Base-by-base conservation (phyloP, 2,113 vertebrate genomes). In the Etia nguti region DNA sequence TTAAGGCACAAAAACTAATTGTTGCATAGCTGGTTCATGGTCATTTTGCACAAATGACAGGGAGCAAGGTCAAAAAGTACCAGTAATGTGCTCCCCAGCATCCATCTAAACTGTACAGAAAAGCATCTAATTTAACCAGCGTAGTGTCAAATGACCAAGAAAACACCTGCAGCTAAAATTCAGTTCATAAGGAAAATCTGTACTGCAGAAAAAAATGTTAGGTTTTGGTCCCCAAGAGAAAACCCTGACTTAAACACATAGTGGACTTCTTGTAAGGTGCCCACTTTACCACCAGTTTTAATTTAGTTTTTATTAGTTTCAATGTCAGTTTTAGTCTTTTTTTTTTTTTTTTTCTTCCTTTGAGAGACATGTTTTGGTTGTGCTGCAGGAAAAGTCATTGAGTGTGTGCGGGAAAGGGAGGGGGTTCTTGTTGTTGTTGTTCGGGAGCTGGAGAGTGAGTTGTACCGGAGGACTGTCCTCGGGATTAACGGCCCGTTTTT, bases 141-240 rank as follows among this genome's bases (percentile, higher is more conserved):
- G 36, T 38, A 15, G 62, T 0, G 12, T 43, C n/a, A 70, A 38
- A 24, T 24, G 34, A 5, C 2, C 1, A 12, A 68, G 60, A 65
- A 41, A 65, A n/a, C 34, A 65, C 34, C 12, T 41, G 62, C 36
- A 70, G 36, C n/a, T 70, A 15, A 70, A 41, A 43, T 1, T 43
- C n/a, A 41, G 12, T 0, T 70, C 62, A 68, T 41, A 4, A 68
- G 18, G 36, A 68, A 68, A 41, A 41, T 68, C 34, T 68, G 10
- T 6, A 0, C 10, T 24, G 36, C 36, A 68, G 41, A 22, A 68
- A 59, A 46, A 16, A 70, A 65, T 36, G 62, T 43, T 70, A 1
- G n/a, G 0, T n/a, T 70, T 70, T 70, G 62, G 62, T 15, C n/a
- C 3, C n/a, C 4, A 0, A 70, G 36, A 70, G 7, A 70, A 22